Conservation (phyloP, 1,140 invertebrate genomes). For the Scylla paramamosain region DNA sequence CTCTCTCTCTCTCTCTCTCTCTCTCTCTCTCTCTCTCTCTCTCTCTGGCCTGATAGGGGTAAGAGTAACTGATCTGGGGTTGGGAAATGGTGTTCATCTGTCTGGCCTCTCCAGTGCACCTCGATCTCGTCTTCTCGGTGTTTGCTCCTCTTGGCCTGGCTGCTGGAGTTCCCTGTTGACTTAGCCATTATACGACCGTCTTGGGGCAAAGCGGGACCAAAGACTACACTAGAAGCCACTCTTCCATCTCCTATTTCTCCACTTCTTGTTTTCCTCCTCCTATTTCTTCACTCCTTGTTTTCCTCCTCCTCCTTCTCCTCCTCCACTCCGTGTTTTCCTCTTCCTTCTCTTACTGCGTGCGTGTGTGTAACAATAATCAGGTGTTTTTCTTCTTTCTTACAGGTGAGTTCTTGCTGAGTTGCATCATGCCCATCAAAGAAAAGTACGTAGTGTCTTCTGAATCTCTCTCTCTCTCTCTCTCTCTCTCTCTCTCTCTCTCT, state of each 20-base stretch:
- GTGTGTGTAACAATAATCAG: no score
- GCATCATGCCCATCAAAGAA: no score
- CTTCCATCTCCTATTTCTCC: background rate
- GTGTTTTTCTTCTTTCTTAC: no score
- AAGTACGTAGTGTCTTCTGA: no score
- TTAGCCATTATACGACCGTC: conserved; percentile 47
- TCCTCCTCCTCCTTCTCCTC: background rate
- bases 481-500: no score
- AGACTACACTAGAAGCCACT: conserved; percentile 44
- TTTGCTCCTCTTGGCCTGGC: background rate
- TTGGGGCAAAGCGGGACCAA: background rate
- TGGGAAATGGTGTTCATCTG: no score
- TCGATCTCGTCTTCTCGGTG: background rate
- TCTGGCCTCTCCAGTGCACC: background rate
- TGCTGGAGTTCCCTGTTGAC: background rate
- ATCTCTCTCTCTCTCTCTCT: no score
- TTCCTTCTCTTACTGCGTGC: background rate
- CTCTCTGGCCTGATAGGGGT: background rate
- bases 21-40: no score
- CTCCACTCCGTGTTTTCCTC: background rate
- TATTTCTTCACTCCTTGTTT: background rate
- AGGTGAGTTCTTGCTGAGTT: no score
- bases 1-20: no score
- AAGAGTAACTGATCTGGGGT: background rate
- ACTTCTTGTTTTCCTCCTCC: background rate